Percentiles rank a stretch among this genome's conserved stretches.
phyloP scores from a whole-genome alignment of 2,888 invertebrate species.

The Rhopalosiphum nymphaeae region DNA sequence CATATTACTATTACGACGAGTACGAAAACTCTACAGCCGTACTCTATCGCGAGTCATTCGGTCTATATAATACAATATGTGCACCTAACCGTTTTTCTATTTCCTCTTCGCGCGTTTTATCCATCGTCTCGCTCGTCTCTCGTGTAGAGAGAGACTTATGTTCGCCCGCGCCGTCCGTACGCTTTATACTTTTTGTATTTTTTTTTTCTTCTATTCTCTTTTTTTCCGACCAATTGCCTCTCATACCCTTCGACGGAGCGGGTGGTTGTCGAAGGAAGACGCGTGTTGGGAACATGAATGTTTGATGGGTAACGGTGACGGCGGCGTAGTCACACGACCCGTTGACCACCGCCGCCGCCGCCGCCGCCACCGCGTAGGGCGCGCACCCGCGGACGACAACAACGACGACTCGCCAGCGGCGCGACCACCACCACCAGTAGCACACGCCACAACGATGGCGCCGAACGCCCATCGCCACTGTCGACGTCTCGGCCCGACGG shows the following conservation, averaged over 20 bases:
- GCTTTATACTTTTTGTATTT: background rate
- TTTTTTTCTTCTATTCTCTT: background rate
- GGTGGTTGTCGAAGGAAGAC: background rate
- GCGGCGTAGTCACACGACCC: background rate
- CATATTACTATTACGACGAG: background rate
- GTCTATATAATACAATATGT: slow-evolving; percentile 1
- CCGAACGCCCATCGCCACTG: slow-evolving; percentile 17
- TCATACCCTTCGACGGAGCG: background rate
- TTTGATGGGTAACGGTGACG: slow-evolving; percentile 19
- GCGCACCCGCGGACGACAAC: background rate
- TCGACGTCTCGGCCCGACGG: background rate
- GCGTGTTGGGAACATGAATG: slow-evolving; percentile 2
- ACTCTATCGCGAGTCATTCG: background rate
- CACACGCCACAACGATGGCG: slow-evolving; percentile 56
- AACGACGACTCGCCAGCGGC: background rate
- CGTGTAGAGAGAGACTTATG: background rate
- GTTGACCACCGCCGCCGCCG: background rate
- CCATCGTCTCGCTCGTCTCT: background rate
- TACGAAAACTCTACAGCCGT: background rate
- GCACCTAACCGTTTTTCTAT: slow-evolving; percentile 4
- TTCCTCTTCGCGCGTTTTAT: background rate
- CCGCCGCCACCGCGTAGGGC: background rate
- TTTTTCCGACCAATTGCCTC: background rate
- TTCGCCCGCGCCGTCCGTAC: background rate
- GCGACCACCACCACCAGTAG: slow-evolving; percentile 56